phyloP scores from a whole-genome alignment of 1,140 invertebrate genomes.

The Tribolium madens region DNA sequence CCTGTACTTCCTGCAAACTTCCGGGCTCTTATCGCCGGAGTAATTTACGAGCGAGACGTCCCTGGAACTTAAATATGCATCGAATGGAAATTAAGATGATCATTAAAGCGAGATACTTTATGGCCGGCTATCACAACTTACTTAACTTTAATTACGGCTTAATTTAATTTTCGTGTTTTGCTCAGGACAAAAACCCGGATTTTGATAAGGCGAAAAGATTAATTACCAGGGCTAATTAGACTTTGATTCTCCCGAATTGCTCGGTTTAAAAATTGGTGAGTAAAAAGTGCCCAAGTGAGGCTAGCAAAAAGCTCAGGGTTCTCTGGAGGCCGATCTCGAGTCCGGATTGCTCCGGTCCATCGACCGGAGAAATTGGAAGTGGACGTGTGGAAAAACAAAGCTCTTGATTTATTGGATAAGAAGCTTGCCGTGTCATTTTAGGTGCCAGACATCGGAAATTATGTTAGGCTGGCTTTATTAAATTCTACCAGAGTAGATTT shows the following conservation, averaged over 20 bases:
- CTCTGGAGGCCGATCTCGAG: constrained; percentile 59
- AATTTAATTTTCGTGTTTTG: constrained; percentile 31
- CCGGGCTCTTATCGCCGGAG: constrained; percentile 44
- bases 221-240: neutral
- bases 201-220: constrained; percentile 7
- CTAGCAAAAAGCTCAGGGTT: constrained; percentile 43
- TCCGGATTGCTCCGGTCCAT: constrained; percentile 53
- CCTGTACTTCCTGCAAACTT: constrained; percentile 45
- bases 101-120: constrained; percentile 8
- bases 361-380: constrained; percentile 56
- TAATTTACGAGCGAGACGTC: constrained; percentile 43
- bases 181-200: constrained; percentile 17
- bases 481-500: constrained; percentile 37
- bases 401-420: constrained; percentile 59
- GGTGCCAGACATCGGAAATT: constrained; percentile 57
- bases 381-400: constrained; percentile 61
- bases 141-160: constrained; percentile 28
- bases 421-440: constrained; percentile 51
- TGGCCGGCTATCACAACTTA: constrained; percentile 21
- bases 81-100: constrained; percentile 30
- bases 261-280: neutral
- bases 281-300: no score
- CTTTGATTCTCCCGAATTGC: neutral
- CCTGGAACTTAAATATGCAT: constrained; percentile 21
- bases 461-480: constrained; percentile 49